Conservation (phyloP, 2,888 invertebrate species). For the Ormia ochracea region DNA sequence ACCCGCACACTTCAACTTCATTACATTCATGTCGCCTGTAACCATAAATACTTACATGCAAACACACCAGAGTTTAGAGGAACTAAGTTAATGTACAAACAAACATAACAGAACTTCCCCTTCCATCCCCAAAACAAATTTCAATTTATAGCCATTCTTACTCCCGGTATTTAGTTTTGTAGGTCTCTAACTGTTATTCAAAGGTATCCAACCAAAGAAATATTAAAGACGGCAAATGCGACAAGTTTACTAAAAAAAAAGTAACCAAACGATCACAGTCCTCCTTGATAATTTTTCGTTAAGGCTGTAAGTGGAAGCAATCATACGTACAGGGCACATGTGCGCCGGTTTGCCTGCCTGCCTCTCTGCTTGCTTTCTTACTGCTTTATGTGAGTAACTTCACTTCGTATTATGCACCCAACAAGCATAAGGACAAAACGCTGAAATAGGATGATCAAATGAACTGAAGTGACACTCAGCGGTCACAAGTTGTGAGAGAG, state of each 20-base stretch:
- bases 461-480: no score
- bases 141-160: constrained; percentile 60
- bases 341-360: constrained; percentile 45
- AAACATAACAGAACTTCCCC: not conserved
- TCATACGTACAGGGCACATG: constrained; percentile 52
- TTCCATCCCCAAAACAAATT: constrained; percentile 22
- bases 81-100: not conserved
- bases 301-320: constrained; percentile 16
- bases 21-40: constrained; percentile 77
- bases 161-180: constrained; percentile 63
- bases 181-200: constrained; percentile 62
- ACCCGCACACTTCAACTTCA: constrained; percentile 78
- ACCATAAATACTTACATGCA: constrained; percentile 68
- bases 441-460: not conserved
- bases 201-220: constrained; percentile 55
- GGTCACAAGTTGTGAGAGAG: no score
- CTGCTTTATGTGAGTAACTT: constrained; percentile 22
- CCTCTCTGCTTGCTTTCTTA: constrained; percentile 33
- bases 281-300: constrained; percentile 32
- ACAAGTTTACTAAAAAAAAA: constrained; percentile 54
- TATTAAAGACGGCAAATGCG: constrained; percentile 61
- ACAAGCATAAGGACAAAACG: not conserved
- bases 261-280: constrained; percentile 27
- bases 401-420: not conserved
- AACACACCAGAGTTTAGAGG: constrained; percentile 34